Percentiles rank a stretch among this genome's conserved stretches.
Evolutionary conservation across 35 echinoderm and acorn worm species (phyloP).

Genomic region (Nesometra sesokonis): DNA sequence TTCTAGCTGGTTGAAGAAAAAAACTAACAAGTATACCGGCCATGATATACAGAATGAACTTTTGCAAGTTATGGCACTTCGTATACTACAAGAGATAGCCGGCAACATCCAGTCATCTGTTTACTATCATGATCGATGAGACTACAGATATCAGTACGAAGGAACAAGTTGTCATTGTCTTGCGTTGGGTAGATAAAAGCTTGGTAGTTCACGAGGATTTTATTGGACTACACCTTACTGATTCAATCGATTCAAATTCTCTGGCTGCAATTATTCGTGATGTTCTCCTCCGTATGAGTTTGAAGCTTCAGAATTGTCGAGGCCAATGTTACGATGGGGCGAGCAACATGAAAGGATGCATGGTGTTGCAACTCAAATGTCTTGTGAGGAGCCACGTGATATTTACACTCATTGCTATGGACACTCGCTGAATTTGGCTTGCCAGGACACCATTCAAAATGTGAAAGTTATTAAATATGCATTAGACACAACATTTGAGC

Average conservation of each 20-base stretch:
- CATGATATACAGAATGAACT: conserved; percentile 22
- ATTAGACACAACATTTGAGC: too few relatives aligned
- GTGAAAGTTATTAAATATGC: too few relatives aligned
- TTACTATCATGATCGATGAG: conserved; percentile 19
- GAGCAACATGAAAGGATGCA: too few relatives aligned
- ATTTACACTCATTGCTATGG: too few relatives aligned
- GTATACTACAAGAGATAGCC: conserved; percentile 5
- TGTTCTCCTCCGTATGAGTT: background rate
- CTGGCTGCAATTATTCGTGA: background rate
- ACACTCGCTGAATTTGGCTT: too few relatives aligned
- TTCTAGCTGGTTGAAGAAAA: conserved; percentile 5
- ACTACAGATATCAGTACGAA: conserved; percentile 12
- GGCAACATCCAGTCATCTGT: conserved; percentile 2
- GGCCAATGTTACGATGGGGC: conserved; percentile 7
- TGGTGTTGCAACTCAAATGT: too few relatives aligned
- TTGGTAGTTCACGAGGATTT: background rate
- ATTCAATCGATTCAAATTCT: background rate
- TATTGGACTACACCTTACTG: background rate
- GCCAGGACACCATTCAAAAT: too few relatives aligned
- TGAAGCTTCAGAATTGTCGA: background rate
- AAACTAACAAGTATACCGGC: background rate
- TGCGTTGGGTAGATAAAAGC: conserved; percentile 2
- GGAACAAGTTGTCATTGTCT: background rate
- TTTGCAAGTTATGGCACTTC: conserved; percentile 19
- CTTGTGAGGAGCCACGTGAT: too few relatives aligned